Conservation (phyloP, 2,113 vertebrate genomes). For the Shinisaurus crocodilurus region DNA sequence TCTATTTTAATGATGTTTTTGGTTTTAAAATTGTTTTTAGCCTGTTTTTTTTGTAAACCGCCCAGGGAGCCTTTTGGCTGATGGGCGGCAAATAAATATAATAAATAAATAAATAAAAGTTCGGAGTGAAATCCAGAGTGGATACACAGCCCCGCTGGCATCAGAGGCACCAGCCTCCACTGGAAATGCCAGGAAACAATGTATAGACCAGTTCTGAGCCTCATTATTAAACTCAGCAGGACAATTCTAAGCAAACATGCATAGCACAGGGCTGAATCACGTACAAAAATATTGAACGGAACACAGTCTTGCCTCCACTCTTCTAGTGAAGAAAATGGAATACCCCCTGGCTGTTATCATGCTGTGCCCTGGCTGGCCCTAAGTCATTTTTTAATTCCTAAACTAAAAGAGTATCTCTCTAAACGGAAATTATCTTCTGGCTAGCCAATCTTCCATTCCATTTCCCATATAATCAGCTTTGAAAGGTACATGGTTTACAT, state of each 20-base stretch:
- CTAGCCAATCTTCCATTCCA: background rate
- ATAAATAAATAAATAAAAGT: too few relatives aligned
- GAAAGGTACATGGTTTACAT: background rate
- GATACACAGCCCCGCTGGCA: too few relatives aligned
- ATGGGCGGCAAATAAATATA: too few relatives aligned
- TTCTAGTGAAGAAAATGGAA: background rate
- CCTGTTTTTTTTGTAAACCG: too few relatives aligned
- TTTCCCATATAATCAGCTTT: constrained; percentile 10
- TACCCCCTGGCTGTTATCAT: background rate
- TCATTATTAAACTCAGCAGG: background rate
- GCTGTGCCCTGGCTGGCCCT: background rate
- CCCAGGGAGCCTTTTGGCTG: too few relatives aligned
- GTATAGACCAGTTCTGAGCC: background rate
- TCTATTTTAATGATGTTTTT: too few relatives aligned
- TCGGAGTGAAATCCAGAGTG: too few relatives aligned
- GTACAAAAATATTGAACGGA: background rate
- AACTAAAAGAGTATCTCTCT: background rate
- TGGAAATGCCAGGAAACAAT: background rate
- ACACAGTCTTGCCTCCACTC: background rate
- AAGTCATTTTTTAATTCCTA: background rate
- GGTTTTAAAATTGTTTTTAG: too few relatives aligned
- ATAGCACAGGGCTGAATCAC: background rate
- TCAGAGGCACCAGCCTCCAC: too few relatives aligned
- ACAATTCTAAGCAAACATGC: background rate
- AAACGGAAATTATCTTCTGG: background rate